These are phyloP conservation scores for Deroplatys truncata DNA, from an alignment of 2,888 invertebrate species.

Conservation along the genomic window DNA sequence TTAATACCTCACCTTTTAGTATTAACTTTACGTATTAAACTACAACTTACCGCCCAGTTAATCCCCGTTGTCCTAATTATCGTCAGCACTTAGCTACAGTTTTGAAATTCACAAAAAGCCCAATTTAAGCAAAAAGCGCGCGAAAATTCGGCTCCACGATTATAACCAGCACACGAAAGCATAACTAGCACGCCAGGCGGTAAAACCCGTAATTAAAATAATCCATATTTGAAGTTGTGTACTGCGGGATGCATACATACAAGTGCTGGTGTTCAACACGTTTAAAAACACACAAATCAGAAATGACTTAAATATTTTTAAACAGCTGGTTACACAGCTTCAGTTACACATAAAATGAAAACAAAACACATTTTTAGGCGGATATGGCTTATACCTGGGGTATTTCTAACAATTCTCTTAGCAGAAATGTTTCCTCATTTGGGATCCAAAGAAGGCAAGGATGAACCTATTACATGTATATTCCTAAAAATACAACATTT, in stretches of 20 bases:
- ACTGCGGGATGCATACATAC: background rate
- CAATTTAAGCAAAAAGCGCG: no score
- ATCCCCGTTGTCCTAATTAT: no score
- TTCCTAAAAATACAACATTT: background rate
- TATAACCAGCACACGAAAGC: background rate
- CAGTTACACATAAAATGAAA: background rate
- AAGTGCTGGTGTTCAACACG: background rate
- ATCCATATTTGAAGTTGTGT: background rate
- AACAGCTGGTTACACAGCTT: background rate
- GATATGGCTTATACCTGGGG: background rate
- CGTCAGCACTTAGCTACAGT: no score
- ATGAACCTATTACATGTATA: background rate
- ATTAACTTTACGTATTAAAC: no score
- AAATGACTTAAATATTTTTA: background rate
- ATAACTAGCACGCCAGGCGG: background rate
- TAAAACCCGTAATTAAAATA: background rate
- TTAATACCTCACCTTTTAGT: no score
- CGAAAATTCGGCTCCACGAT: no score
- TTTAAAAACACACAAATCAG: background rate
- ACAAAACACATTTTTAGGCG: background rate
- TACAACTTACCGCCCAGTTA: no score
- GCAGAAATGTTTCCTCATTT: background rate
- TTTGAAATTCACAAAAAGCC: no score
- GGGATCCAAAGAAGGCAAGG: background rate
- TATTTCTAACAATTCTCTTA: background rate